A percentile compares a stretch with the other conserved stretches of the same genome.
These are phyloP conservation scores for Poeciliopsis paucimaculata DNA, from an alignment of 2,797 vertebrate species.

Conservation along the genomic window DNA sequence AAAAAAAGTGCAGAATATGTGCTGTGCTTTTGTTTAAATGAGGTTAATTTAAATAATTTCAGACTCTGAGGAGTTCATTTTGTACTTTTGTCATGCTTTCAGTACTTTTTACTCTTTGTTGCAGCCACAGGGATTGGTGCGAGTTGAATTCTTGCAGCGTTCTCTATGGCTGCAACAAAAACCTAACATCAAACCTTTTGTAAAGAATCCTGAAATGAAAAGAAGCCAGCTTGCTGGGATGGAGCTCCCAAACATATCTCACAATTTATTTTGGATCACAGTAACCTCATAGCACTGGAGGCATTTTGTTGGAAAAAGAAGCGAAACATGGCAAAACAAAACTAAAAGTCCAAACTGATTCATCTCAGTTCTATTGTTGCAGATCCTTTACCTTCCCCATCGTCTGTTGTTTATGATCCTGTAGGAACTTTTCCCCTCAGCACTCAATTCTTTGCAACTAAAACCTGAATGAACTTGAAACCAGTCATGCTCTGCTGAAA, in stretches of 20 bases:
- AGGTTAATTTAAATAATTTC: neutral
- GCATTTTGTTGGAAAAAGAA: neutral
- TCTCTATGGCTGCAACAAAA: neutral
- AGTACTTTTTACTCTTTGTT: neutral
- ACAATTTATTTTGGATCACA: neutral
- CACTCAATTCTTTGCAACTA: neutral
- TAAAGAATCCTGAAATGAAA: neutral
- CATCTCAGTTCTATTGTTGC: neutral
- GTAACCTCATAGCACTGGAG: neutral
- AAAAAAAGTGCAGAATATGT: neutral
- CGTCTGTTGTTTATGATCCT: neutral
- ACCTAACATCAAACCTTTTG: neutral
- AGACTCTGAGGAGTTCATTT: neutral
- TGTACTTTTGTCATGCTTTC: neutral
- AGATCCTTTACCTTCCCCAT: neutral
- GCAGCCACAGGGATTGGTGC: neutral
- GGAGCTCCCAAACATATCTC: neutral
- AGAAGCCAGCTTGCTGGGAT: neutral
- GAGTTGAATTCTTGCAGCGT: neutral
- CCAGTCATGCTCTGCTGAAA: neutral
- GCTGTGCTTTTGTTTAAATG: neutral
- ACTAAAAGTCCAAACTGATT: neutral
- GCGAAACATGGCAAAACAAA: neutral
- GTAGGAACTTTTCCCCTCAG: neutral
- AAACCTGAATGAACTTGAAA: conserved; percentile 10